Conservation (phyloP, 2,797 vertebrate genomes). For the Acropternis orthonyx region DNA sequence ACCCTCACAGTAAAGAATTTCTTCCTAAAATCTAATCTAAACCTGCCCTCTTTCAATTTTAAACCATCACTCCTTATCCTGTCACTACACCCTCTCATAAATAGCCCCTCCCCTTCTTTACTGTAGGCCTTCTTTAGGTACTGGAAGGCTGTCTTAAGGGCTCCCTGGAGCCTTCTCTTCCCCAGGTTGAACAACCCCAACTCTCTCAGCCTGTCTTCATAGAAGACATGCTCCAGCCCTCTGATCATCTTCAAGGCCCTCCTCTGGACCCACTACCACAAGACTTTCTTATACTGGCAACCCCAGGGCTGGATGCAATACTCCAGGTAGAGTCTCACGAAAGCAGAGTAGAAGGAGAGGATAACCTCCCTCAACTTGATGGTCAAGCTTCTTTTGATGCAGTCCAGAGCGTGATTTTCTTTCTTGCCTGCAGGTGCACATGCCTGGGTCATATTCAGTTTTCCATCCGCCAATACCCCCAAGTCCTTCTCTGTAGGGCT, state of each 20-base stretch:
- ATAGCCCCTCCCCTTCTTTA: not conserved
- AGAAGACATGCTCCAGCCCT: not conserved
- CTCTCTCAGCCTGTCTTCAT: not conserved
- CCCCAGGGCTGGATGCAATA: rapidly evolving
- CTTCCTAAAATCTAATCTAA: not conserved
- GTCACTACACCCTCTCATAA: not conserved
- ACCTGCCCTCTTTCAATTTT: not conserved
- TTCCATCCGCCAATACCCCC: not conserved
- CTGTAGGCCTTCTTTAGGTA: not conserved
- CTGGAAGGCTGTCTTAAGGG: not conserved
- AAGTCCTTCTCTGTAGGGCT: not conserved
- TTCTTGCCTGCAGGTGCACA: not conserved
- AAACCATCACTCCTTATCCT: not conserved
- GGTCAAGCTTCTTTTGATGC: not conserved
- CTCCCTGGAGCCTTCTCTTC: not conserved
- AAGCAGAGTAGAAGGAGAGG: not conserved
- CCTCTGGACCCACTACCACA: not conserved
- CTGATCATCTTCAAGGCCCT: not conserved
- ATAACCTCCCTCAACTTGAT: not conserved
- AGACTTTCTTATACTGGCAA: not conserved
- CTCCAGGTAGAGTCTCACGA: not conserved
- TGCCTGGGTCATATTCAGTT: not conserved
- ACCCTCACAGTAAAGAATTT: not conserved
- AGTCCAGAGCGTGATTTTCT: not conserved
- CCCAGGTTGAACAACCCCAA: not conserved